Evolutionary conservation across 2,888 invertebrate species (phyloP), one percentile per base, ranked within the genome.

Genomic region (Maniola hyperantus): DNA sequence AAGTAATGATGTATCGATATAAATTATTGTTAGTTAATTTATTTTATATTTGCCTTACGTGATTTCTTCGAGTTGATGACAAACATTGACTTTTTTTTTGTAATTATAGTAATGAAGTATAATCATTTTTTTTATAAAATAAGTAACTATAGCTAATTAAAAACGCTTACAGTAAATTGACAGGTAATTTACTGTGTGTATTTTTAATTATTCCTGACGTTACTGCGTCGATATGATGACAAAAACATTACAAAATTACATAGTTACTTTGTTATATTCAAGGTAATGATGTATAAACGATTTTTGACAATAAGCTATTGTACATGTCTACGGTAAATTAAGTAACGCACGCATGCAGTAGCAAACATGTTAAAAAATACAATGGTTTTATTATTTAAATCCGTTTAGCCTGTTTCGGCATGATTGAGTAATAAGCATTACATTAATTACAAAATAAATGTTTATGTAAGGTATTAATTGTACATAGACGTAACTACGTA

Each of bases 341-440:
- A 39, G 15, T 55, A 15, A 33, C 10, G 34, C 36, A 39, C 18
- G 36, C 55, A 55, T 48, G n/a, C 51, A 51, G 51, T 51, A 51
- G 51, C 51, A 20, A 51, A 51, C 5, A 20, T 2, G 20, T 51
- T 13, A 51, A 6, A 51, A 51, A 33, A 33, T 33, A 51, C 33
- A 26, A 51, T 13, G 26, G 1, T 26, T 26, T 26, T 26, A 11
- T 33, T 51, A 51, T 26, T 51, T 26, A 51, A 51, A 51, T 51
- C 51, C 33, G 33, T 6, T 51, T 13, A 33, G 33, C 39, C 2
- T 15, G 48, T 48, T 48, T 48, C 18, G 13, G 13, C 8, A 7
- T 33, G n/a, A 51, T 51, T 51, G n/a, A 26, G 51, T 51, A 13
- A 20, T 26, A 26, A 51, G 20, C 6, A 4, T 48, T 18, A 48